Evolutionary conservation across 2,888 invertebrate species (phyloP).

Genomic region (Aromia moschata): DNA sequence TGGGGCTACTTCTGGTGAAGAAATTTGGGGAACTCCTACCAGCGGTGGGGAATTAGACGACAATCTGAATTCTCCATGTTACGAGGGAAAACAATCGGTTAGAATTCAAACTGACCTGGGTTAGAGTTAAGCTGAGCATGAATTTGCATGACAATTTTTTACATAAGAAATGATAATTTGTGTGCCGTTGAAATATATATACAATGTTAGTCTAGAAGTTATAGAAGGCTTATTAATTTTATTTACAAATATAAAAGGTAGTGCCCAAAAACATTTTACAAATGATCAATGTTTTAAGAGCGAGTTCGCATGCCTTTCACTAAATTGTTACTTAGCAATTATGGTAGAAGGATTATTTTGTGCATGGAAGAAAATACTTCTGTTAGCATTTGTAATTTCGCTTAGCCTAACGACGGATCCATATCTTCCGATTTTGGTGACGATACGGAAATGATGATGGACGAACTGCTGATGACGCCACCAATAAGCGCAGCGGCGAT

Average conservation of each 20-base stretch:
- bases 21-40: slow-evolving; percentile 90
- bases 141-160: slow-evolving; percentile 22
- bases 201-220: too few species aligned
- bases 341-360: not conserved
- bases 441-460: slow-evolving; percentile 84
- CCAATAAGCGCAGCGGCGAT: slow-evolving; percentile 78
- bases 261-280: too few species aligned
- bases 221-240: too few species aligned
- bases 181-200: too few species aligned
- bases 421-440: slow-evolving; percentile 75
- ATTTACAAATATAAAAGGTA: too few species aligned
- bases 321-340: not conserved
- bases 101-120: too few species aligned
- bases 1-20: slow-evolving; percentile 85
- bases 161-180: too few species aligned
- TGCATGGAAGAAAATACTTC: slow-evolving; percentile 9
- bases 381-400: slow-evolving; percentile 4
- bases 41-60: slow-evolving; percentile 86
- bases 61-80: slow-evolving; percentile 68
- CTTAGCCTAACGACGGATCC: slow-evolving; percentile 57
- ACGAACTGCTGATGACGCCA: slow-evolving; percentile 80
- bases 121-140: slow-evolving; percentile 10
- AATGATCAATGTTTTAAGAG: too few species aligned
- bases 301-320: not conserved
- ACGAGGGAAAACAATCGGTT: slow-evolving; percentile 69